Evolutionary conservation across 2,888 invertebrate genomes (phyloP).

Genomic region (Drosophila anomelani): DNA sequence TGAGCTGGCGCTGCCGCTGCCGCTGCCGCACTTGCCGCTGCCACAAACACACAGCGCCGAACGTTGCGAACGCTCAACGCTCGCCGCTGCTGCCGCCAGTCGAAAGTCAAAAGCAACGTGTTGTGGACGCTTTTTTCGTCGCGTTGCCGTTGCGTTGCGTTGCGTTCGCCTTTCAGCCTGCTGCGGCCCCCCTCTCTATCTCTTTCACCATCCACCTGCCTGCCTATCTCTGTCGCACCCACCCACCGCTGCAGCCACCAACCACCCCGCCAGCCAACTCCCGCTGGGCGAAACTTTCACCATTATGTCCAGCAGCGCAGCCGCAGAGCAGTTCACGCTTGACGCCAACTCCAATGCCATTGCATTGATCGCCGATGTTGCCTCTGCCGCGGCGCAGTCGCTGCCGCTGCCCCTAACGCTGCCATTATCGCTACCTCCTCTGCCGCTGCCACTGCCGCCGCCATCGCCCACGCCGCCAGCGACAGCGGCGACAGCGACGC

Average conservation of each 20-base stretch:
- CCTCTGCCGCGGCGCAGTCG: constrained; percentile 44
- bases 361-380: constrained; percentile 55
- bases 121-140: constrained; percentile 79
- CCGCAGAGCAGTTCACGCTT: constrained; percentile 67
- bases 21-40: constrained; percentile 72
- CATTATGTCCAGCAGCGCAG: constrained; percentile 74
- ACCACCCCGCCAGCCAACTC: constrained; percentile 43
- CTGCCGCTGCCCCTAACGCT: constrained; percentile 36
- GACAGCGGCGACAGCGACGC: constrained; percentile 43
- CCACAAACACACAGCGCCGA: constrained; percentile 66
- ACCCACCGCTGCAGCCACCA: constrained; percentile 34
- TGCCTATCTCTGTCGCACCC: constrained; percentile 40
- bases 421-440: constrained; percentile 48
- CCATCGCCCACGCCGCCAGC: constrained; percentile 20
- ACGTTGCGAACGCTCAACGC: constrained; percentile 63
- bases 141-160: constrained; percentile 73
- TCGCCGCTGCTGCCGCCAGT: constrained; percentile 73
- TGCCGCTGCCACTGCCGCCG: constrained; percentile 32
- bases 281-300: constrained; percentile 67
- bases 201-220: constrained; percentile 35
- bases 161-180: constrained; percentile 76
- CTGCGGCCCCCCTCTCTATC: constrained; percentile 48
- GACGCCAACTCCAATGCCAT: constrained; percentile 71
- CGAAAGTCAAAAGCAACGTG: constrained; percentile 80
- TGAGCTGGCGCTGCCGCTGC: constrained; percentile 76